phyloP scores from a whole-genome alignment of 2,113 vertebrate species.

The Strix uralensis region DNA sequence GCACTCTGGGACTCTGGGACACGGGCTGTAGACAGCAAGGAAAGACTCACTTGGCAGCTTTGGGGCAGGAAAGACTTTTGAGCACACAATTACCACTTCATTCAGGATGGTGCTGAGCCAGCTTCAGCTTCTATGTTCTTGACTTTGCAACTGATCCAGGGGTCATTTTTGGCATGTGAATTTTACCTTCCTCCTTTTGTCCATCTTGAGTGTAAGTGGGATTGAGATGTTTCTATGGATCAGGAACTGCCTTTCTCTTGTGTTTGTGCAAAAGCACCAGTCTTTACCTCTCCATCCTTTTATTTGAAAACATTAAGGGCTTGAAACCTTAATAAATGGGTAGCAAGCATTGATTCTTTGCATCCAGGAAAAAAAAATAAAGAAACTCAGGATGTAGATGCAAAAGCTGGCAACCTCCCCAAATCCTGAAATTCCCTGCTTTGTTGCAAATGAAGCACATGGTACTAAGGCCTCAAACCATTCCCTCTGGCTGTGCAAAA shows the following conservation, averaged over 20 bases:
- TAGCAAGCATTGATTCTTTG: background rate
- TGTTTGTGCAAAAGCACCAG: background rate
- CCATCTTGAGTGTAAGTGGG: rapidly evolving
- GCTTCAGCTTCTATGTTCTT: background rate
- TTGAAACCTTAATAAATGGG: background rate
- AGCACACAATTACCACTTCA: background rate
- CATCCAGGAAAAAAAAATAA: rapidly evolving
- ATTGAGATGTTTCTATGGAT: background rate
- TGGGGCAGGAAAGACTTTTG: background rate
- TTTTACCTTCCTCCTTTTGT: background rate
- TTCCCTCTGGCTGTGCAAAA: background rate
- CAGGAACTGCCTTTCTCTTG: background rate
- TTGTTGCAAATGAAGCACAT: rapidly evolving
- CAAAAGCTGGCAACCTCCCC: background rate
- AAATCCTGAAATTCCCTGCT: background rate
- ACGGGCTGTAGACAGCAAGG: background rate
- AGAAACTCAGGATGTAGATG: background rate
- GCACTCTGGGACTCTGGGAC: background rate
- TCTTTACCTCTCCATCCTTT: background rate
- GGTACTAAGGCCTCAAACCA: background rate
- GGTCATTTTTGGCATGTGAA: background rate
- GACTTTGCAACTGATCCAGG: background rate
- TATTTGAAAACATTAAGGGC: background rate
- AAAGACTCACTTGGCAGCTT: background rate
- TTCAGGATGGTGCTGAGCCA: background rate